phyloP scores from a whole-genome alignment of 2,888 invertebrate species.

The Yponomeuta cagnagella region DNA sequence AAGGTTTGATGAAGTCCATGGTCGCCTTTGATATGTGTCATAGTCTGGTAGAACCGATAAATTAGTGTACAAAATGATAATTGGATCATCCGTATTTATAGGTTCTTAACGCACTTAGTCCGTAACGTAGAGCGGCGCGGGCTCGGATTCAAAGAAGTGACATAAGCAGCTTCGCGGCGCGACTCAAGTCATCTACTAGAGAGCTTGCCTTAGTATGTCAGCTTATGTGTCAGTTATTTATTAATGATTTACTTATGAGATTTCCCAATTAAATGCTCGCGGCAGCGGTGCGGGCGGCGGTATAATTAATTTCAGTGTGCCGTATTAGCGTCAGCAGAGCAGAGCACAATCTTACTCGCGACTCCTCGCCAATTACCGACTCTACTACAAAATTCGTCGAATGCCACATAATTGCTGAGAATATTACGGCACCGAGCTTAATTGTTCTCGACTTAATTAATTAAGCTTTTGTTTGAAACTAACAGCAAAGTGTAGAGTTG shows the following conservation, averaged over 20 bases:
- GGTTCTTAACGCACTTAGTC: neutral
- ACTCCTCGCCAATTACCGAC: slow-evolving; percentile 64
- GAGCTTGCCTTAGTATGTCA: slow-evolving; percentile 5
- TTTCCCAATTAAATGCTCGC: slow-evolving; percentile 66
- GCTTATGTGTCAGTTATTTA: slow-evolving; percentile 26
- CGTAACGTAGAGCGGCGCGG: neutral
- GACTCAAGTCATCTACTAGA: neutral
- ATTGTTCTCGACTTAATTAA: slow-evolving; percentile 76
- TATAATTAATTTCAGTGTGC: slow-evolving; percentile 66
- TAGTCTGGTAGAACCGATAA: neutral
- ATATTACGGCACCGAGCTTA: slow-evolving; percentile 74
- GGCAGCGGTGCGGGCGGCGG: slow-evolving; percentile 21
- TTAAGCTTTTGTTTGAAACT: slow-evolving; percentile 77
- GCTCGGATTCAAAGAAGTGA: neutral
- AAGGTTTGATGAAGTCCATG: no score
- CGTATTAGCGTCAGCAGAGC: slow-evolving; percentile 50
- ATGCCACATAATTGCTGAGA: slow-evolving; percentile 73
- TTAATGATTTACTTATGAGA: slow-evolving; percentile 60
- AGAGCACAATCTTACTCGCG: slow-evolving; percentile 65
- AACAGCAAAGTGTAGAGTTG: slow-evolving; percentile 76
- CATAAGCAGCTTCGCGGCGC: neutral
- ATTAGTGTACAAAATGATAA: neutral
- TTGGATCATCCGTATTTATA: neutral
- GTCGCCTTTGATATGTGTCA: neutral
- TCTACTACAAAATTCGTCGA: slow-evolving; percentile 68